Percentiles rank a stretch among this genome's conserved stretches.
These are phyloP conservation scores for Callinectes sapidus DNA, from an alignment of 2,888 invertebrate species.

Conservation along the genomic window DNA sequence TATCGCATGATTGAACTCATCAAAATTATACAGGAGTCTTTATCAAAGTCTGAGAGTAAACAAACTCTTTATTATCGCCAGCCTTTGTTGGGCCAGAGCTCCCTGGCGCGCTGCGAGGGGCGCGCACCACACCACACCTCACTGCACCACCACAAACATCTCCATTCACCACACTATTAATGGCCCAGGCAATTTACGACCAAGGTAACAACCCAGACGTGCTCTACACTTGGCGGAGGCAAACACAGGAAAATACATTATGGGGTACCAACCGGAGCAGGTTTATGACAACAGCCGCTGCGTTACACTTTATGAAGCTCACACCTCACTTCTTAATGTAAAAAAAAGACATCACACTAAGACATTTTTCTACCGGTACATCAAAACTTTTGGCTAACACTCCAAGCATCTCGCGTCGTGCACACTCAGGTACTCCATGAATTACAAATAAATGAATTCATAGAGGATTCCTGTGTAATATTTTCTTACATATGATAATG, in stretches of 20 bases:
- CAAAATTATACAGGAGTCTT: slow-evolving; percentile 54
- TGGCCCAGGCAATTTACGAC: slow-evolving; percentile 9
- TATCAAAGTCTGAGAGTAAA: slow-evolving; percentile 57
- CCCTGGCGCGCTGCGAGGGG: slow-evolving; percentile 13
- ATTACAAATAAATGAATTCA: background rate
- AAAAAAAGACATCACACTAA: background rate
- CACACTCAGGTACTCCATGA: background rate
- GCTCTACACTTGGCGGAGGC: slow-evolving; percentile 1
- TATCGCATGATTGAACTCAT: slow-evolving; percentile 56
- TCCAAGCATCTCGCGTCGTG: background rate
- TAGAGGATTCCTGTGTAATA: background rate
- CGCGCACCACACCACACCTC: background rate
- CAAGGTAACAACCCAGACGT: slow-evolving; percentile 19
- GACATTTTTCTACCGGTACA: background rate
- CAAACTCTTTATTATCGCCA: slow-evolving; percentile 59
- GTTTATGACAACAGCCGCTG: background rate
- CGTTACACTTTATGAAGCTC: background rate
- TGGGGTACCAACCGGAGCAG: background rate
- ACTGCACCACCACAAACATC: slow-evolving; percentile 21
- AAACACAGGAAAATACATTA: slow-evolving; percentile 27
- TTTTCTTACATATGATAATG: slow-evolving; percentile 10
- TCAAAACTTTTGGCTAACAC: background rate
- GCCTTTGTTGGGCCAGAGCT: slow-evolving; percentile 36
- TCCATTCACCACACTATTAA: slow-evolving; percentile 36
- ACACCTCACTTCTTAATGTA: slow-evolving; percentile 8